Conservation (phyloP, 2,113 vertebrate species). For the Balaenoptera acutorostrata region DNA sequence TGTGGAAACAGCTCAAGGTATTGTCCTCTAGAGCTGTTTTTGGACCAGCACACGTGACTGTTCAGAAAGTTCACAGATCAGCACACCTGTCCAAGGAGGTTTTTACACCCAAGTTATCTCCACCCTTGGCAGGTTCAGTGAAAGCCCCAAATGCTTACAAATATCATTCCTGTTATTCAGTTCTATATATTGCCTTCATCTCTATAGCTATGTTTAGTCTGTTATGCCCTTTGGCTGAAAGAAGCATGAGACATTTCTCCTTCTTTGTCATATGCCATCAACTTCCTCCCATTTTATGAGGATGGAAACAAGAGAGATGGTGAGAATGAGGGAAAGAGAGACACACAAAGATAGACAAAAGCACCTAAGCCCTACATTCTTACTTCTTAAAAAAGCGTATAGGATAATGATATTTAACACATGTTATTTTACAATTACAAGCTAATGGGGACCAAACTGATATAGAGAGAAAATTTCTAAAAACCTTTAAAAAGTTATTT, state of each 20-base stretch:
- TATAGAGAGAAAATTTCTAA: background rate
- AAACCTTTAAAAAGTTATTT: background rate
- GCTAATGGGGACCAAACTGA: background rate
- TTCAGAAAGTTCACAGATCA: background rate
- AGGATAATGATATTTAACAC: background rate
- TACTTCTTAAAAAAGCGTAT: background rate
- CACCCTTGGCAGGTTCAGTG: rapidly evolving
- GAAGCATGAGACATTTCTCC: background rate
- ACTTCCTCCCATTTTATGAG: background rate
- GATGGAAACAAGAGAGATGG: background rate
- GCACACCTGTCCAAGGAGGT: background rate
- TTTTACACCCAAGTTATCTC: background rate
- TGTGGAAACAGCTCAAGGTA: background rate
- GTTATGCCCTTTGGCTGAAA: background rate
- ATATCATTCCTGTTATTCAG: too few species aligned
- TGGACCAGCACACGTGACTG: background rate
- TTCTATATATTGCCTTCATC: background rate
- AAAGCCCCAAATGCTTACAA: background rate
- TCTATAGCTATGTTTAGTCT: background rate
- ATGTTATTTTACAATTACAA: background rate
- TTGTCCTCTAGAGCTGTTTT: background rate
- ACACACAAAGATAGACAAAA: background rate
- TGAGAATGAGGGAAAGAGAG: background rate
- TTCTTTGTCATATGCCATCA: background rate
- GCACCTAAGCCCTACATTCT: background rate